Evolutionary conservation across 2,797 vertebrate species (phyloP).

Genomic region (Premnoplex brunnescens): DNA sequence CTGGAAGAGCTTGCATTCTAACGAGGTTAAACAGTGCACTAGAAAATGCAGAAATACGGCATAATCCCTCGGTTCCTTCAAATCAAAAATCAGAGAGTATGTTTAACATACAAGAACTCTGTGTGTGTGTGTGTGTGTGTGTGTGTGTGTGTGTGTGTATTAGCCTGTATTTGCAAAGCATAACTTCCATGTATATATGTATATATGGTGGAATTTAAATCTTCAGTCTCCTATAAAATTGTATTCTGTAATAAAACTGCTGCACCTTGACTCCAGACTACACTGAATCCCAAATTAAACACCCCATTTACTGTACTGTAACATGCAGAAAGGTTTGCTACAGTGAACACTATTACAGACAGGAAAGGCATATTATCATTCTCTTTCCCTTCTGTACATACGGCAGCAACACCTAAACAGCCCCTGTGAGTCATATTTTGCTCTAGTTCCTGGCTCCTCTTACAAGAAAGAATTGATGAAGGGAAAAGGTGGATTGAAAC

Average conservation of each 20-base stretch:
- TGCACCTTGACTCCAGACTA: slow-evolving; percentile 74
- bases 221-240: slow-evolving; percentile 73
- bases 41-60: slow-evolving; percentile 51
- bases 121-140: not conserved
- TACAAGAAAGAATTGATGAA: slow-evolving; percentile 7
- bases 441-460: not conserved
- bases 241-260: slow-evolving; percentile 75
- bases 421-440: slow-evolving; percentile 36
- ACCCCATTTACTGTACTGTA: slow-evolving; percentile 72
- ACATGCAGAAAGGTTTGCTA: slow-evolving; percentile 70
- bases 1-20: not conserved
- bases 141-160: not conserved
- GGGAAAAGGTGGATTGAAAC: slow-evolving; percentile 29
- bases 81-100: slow-evolving; percentile 48
- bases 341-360: slow-evolving; percentile 60
- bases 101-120: slow-evolving; percentile 31
- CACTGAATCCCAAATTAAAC: slow-evolving; percentile 76
- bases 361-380: slow-evolving; percentile 62
- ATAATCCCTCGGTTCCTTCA: slow-evolving; percentile 41
- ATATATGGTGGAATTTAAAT: slow-evolving; percentile 71
- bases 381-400: slow-evolving; percentile 39
- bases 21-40: not conserved
- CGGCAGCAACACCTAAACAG: slow-evolving; percentile 26
- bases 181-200: slow-evolving; percentile 29
- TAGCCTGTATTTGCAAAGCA: slow-evolving; percentile 53